phyloP scores from a whole-genome alignment of 2,888 invertebrate species.

The Omphaloscelis lunosa region DNA sequence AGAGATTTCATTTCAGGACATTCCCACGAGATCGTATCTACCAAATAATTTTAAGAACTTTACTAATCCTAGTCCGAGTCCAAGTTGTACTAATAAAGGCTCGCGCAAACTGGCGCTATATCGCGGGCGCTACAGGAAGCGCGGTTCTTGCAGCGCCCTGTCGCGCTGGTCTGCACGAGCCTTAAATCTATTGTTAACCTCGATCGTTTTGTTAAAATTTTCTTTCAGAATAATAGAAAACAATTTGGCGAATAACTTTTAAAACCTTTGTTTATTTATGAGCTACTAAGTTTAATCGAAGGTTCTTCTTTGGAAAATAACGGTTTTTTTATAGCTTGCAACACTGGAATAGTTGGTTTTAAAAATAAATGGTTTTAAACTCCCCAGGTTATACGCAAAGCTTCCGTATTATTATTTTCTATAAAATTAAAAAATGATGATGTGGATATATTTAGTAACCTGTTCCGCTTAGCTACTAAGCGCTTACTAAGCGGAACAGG shows the following conservation, averaged over 20 bases:
- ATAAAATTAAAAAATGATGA: too few species aligned
- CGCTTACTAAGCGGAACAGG: too few species aligned
- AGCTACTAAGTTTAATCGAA: conserved; percentile 14
- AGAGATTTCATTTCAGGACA: not conserved
- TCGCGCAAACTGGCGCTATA: too few species aligned
- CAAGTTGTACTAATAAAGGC: too few species aligned
- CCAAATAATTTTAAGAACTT: not conserved
- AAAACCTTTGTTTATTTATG: conserved; percentile 42
- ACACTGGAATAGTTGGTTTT: conserved; percentile 26
- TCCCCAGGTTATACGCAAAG: too few species aligned
- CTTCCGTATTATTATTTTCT: not conserved
- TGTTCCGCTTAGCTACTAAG: too few species aligned
- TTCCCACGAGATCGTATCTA: not conserved
- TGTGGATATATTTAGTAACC: too few species aligned
- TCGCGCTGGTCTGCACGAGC: too few species aligned
- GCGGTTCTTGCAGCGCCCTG: too few species aligned
- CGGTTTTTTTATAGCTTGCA: conserved; percentile 2
- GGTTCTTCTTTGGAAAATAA: conserved; percentile 4
- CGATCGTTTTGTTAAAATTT: not conserved
- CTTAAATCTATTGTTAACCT: not conserved
- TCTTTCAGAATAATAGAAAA: conserved; percentile 13
- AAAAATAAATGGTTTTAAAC: conserved; percentile 10
- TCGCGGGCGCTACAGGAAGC: too few species aligned
- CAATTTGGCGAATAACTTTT: conserved; percentile 24
- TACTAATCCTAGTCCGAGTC: not conserved